Percentiles rank a stretch among this genome's conserved stretches.
Conservation (phyloP, 2,797 vertebrate genomes). For the Neosilurus mollespiculum region DNA sequence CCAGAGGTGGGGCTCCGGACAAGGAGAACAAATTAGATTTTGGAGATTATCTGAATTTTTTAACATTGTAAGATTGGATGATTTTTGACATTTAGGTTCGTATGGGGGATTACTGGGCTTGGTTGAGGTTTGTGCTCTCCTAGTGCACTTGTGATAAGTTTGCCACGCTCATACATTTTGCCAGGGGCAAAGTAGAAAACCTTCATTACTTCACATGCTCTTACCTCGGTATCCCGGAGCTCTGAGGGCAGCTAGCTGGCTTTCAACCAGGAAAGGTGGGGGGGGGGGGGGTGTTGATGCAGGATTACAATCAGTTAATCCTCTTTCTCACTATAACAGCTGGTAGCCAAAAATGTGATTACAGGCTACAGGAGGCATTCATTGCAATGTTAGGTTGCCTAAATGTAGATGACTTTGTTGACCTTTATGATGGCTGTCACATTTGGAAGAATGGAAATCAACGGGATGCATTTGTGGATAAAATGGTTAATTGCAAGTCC, state of each 20-base stretch:
- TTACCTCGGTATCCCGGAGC: neutral
- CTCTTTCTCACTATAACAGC: neutral
- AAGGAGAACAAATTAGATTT: too few relatives aligned
- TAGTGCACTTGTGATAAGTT: neutral
- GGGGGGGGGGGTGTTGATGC: neutral
- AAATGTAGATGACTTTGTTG: neutral
- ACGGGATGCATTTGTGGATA: too few relatives aligned
- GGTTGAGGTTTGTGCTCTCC: too few relatives aligned
- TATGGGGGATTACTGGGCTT: too few relatives aligned
- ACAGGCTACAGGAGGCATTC: neutral
- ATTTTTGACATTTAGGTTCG: too few relatives aligned
- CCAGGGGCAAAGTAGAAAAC: neutral
- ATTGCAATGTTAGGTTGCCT: neutral
- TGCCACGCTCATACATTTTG: neutral
- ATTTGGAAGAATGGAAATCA: too few relatives aligned
- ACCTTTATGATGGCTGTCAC: neutral
- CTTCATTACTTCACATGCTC: neutral
- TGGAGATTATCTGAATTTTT: too few relatives aligned
- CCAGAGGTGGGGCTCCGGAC: too few relatives aligned
- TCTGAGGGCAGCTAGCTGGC: neutral
- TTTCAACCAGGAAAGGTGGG: neutral
- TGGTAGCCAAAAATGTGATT: neutral
- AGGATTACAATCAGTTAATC: neutral
- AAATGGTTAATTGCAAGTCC: too few relatives aligned
- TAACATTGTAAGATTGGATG: too few relatives aligned